Conservation (phyloP, 2,113 vertebrate species). For the Chaetura pelagica region DNA sequence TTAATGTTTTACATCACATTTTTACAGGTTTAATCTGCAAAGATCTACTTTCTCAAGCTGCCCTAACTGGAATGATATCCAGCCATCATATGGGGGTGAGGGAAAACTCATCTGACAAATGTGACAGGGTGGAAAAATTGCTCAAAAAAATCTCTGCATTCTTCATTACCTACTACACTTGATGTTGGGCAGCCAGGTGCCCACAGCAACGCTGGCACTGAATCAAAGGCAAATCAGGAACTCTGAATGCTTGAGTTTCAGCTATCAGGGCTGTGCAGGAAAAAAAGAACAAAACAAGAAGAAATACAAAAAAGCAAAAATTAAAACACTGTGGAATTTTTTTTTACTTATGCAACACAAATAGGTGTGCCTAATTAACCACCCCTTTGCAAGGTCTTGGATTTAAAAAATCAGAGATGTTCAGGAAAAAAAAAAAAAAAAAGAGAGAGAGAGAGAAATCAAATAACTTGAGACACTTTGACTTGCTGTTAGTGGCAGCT, state of each 20-base stretch:
- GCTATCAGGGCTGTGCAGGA: neutral
- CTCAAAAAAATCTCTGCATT: neutral
- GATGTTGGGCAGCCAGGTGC: neutral
- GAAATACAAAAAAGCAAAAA: neutral
- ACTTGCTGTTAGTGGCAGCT: neutral
- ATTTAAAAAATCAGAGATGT: neutral
- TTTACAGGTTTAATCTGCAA: neutral
- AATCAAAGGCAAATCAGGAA: neutral
- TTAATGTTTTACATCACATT: neutral
- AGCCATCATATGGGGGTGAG: neutral
- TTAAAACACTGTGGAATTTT: neutral
- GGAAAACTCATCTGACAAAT: neutral
- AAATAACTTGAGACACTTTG: neutral
- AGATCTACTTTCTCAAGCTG: neutral
- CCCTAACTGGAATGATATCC: neutral
- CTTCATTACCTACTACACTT: neutral
- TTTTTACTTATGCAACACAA: neutral
- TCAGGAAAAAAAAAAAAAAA: neutral
- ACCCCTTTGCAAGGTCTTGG: neutral
- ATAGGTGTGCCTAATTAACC: neutral
- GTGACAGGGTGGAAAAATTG: neutral
- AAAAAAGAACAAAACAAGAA: neutral
- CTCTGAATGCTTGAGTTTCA: conserved; percentile 8
- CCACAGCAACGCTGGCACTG: neutral
- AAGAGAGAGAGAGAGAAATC: neutral